Conservation (phyloP, 2,113 vertebrate genomes). For the Chaetorhynchus papuensis region DNA sequence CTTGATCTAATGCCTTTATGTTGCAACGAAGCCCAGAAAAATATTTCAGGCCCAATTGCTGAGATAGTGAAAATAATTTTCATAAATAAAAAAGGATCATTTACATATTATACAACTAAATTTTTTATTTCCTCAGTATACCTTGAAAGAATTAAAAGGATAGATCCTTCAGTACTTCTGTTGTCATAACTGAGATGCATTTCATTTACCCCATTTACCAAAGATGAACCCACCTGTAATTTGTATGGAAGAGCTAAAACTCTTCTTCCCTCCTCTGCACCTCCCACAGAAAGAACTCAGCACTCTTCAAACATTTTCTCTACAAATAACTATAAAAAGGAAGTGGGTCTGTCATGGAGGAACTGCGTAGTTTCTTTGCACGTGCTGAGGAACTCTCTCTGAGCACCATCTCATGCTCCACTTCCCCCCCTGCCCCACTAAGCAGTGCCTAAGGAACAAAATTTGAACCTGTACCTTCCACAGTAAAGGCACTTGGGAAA, state of each 20-base stretch:
- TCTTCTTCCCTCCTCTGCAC: not conserved
- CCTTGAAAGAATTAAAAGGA: constrained; percentile 1
- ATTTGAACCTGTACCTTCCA: not conserved
- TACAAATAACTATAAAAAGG: not conserved
- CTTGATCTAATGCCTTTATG: constrained; percentile 62
- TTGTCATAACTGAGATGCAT: constrained; percentile 5
- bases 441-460: not conserved
- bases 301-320: not conserved
- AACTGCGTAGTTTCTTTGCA: not conserved
- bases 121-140: not conserved
- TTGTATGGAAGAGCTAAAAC: not conserved
- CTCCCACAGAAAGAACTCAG: not conserved
- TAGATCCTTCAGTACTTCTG: constrained; percentile 18
- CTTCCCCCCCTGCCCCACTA: fast-evolving
- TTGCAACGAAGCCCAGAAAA: constrained; percentile 29
- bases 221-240: not conserved
- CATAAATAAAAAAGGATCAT: constrained; percentile 9
- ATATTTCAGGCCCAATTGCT: constrained; percentile 38
- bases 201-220: constrained; percentile 11
- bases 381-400: not conserved
- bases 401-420: not conserved
- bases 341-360: not conserved
- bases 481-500: constrained; percentile 10
- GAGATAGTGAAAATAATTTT: constrained; percentile 51
- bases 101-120: constrained; percentile 15